Percentiles rank a stretch among this genome's conserved stretches.
Conservation (phyloP, 2,113 vertebrate genomes). For the Rhadina sibilatrix region DNA sequence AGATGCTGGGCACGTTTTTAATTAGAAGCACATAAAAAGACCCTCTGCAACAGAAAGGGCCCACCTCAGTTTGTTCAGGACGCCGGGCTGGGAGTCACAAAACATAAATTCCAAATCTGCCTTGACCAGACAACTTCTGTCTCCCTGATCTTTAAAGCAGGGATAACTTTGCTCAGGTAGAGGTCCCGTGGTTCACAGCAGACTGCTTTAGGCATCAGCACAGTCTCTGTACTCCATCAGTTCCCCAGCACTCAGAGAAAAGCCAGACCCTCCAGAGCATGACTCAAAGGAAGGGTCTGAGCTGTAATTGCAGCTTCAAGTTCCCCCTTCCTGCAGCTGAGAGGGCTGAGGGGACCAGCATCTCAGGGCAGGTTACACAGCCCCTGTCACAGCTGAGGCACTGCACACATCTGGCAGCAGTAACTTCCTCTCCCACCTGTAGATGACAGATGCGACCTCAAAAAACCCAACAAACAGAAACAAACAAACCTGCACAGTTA, state of each 20-base stretch:
- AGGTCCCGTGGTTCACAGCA: not conserved
- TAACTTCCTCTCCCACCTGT: not conserved
- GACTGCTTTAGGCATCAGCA: not conserved
- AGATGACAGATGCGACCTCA: not conserved
- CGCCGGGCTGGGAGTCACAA: not conserved
- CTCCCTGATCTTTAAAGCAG: not conserved
- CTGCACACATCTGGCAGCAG: not conserved
- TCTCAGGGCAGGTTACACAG: not conserved
- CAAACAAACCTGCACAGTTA: not conserved
- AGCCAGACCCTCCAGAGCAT: not conserved
- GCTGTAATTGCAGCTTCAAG: not conserved
- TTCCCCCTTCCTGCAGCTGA: not conserved
- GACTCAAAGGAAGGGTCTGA: not conserved
- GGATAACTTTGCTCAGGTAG: not conserved
- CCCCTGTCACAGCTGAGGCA: not conserved
- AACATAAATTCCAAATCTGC: not conserved
- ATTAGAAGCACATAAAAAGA: not conserved
- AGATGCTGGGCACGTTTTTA: rapidly evolving
- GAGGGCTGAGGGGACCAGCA: not conserved
- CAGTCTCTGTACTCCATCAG: not conserved
- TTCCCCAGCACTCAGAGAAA: not conserved
- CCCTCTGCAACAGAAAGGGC: rapidly evolving
- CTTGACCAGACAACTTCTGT: not conserved
- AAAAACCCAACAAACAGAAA: not conserved
- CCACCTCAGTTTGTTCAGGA: rapidly evolving